Evolutionary conservation across 2,797 vertebrate species (phyloP), one percentile per base, ranked within the genome.

Genomic region (Peromyscus eremicus): DNA sequence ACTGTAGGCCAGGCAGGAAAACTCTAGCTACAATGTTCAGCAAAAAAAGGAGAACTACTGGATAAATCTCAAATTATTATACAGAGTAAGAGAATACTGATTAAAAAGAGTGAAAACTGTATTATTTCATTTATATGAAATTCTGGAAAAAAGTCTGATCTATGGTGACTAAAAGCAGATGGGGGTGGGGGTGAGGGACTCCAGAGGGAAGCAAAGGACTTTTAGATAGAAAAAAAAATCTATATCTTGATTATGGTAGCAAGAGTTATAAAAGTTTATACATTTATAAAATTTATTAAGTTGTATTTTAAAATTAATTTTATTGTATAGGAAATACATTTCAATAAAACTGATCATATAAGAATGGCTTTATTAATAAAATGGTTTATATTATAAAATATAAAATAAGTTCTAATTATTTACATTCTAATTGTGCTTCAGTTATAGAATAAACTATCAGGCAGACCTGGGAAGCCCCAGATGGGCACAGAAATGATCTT

Each of bases 221-320:
- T 80, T 27, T 12, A 6, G n/a, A 64, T 37, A 71, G 46, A 83
- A 90, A 90, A 40, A n/a, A 37, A 89, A 68, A 43, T 86, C 21
- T 75, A 3, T 13, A 43, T 88, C 27, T 96, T 90, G 75, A 68
- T 95, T 11, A 77, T 7, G 73, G 55, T 23, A 77, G 46, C 79
- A 52, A 12, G 2, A 37, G 14, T 81, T 82, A 95, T 8, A 79
- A 81, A 92, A 32, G 32, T 94, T 73, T 77, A 77, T 77, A 60
- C 76, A 70, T 75, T 5, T 93, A 55, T 95, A 85, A 89, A 83
- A 93, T 88, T 34, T 62, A 91, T 12, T 71, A 9, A 93, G 92
- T 23, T 68, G 64, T 76, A 55, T 23, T 71, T 85, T 89, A n/a
- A 89, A 95, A 85, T n/a, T 25, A 49, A 68, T 92, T 94, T 80